Base-by-base conservation (phyloP, 2,888 invertebrate species). In the Chironomus riparius region DNA sequence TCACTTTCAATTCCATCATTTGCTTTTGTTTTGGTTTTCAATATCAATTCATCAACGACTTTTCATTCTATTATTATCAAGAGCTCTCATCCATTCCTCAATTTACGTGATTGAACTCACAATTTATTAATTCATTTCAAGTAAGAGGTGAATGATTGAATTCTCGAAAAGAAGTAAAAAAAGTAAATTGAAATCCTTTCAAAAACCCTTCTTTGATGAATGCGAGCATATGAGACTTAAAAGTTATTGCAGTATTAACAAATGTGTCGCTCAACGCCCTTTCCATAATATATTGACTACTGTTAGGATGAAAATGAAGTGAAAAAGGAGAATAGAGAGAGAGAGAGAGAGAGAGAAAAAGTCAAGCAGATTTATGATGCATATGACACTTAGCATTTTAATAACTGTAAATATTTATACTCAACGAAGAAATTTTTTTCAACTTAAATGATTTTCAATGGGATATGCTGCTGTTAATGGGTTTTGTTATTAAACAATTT, bases 321-420 rank as follows among this genome's bases (percentile, higher is more conserved):
- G 38, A 38, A 38, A 38, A 38, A 56, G 56, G 15, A 15, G 15
- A 50, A 50, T 3, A 7, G 50, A 56, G 18, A 56, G 6, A 56
- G n/a, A n/a, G n/a, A n/a, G n/a, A n/a, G n/a, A n/a, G n/a, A n/a
- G n/a, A n/a, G n/a, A n/a, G n/a, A 56, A 56, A 72, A 61, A 72
- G 61, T 61, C 72, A 56, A 61, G 13, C n/a, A 61, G 61, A 73
- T n/a, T 73, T 73, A 61, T 73, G 71, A 71, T 61, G 48, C 65
- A 75, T 65, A 47, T 65, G 48, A 48, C 74, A 68, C 68, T 73
- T 21, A 61, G 50, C 22, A 73, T 48, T 56, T 73, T 68, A 50
- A 75, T 65, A 68, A 75, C 68, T 68, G 74, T 75, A 75, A 75
- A 75, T 75, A 75, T 75, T 75, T 75, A 75, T 50, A 73, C 24